Percentiles rank a stretch among this genome's conserved stretches.
Evolutionary conservation across 2,113 vertebrate genomes (phyloP).

Genomic region (Eonycteris spelaea): DNA sequence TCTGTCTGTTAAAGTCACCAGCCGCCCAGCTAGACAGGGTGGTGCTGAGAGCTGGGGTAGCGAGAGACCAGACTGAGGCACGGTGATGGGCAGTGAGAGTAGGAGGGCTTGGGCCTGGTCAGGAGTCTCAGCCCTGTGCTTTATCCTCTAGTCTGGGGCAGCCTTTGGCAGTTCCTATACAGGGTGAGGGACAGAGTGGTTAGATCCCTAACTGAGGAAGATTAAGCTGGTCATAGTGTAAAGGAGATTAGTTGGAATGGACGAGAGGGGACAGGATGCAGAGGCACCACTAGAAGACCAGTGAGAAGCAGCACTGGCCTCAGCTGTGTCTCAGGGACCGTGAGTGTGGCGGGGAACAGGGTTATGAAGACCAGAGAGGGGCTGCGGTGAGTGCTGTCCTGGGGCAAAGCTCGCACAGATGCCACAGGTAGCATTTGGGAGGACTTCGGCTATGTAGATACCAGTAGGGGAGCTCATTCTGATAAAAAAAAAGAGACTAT

Average conservation of each 20-base stretch:
- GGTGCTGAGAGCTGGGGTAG: rapidly evolving
- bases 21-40: background rate
- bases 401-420: background rate
- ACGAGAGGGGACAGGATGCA: background rate
- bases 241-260: background rate
- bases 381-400: background rate
- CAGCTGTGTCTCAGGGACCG: background rate
- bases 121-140: background rate
- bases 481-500: background rate
- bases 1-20: background rate
- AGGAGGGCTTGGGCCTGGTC: background rate
- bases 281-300: background rate
- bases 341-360: background rate
- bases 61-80: no score
- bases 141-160: background rate
- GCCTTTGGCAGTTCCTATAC: background rate
- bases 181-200: no score
- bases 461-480: background rate
- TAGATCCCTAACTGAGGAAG: background rate
- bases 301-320: background rate
- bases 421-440: background rate
- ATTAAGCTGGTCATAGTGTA: background rate
- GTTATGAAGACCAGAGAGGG: background rate
- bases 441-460: background rate
- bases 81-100: no score